phyloP scores from a whole-genome alignment of 2,113 vertebrate genomes.

The Actenoides lindsayi region DNA sequence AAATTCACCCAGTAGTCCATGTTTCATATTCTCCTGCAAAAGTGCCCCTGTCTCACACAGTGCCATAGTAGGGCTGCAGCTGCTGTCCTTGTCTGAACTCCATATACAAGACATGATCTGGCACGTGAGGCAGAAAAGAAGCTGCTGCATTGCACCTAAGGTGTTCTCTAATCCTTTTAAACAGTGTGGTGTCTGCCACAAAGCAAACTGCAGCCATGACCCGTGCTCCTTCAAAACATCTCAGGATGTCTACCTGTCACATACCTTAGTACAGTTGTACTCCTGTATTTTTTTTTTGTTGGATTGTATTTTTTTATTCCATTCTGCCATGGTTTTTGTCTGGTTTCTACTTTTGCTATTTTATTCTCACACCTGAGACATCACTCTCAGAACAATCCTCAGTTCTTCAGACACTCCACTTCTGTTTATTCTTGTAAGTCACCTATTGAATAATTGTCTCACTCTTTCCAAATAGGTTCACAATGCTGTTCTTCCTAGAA shows the following conservation, averaged over 20 bases:
- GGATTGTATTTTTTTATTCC: neutral
- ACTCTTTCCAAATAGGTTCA: neutral
- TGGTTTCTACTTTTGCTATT: neutral
- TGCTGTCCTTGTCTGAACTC: neutral
- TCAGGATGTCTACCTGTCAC: neutral
- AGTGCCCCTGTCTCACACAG: neutral
- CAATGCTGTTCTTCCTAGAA: neutral
- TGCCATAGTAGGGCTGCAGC: neutral
- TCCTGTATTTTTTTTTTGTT: neutral
- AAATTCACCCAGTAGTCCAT: neutral
- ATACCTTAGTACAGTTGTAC: neutral
- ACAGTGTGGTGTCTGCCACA: accelerated
- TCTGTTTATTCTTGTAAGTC: neutral
- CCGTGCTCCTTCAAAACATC: neutral
- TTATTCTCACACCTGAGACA: neutral
- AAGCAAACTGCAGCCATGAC: neutral
- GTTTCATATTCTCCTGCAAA: neutral
- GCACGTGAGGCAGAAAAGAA: neutral
- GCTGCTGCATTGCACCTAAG: neutral
- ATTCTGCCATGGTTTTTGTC: neutral
- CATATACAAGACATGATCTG: neutral
- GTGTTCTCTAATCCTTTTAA: neutral
- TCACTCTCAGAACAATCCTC: neutral
- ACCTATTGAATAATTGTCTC: neutral
- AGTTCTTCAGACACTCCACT: neutral